These are phyloP conservation scores for Saturnia japonica DNA, from an alignment of 2,888 invertebrate species.

Conservation along the genomic window DNA sequence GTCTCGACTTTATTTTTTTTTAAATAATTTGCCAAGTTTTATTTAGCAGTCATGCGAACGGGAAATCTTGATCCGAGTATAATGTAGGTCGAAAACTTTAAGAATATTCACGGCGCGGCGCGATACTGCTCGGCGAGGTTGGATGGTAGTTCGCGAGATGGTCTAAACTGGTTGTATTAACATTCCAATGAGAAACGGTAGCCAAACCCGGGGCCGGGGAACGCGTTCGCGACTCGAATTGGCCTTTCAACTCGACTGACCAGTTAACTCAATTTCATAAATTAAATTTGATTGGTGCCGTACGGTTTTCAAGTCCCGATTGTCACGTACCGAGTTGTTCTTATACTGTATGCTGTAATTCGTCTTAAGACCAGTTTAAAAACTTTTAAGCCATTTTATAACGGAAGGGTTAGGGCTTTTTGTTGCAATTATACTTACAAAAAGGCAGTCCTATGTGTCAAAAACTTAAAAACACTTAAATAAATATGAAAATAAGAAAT, in stretches of 20 bases:
- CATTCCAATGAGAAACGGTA: constrained; percentile 6
- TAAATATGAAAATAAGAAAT: too few relatives aligned
- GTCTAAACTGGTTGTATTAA: constrained; percentile 9
- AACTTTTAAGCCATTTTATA: not conserved
- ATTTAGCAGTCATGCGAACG: not conserved
- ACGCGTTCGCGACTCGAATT: constrained; percentile 5
- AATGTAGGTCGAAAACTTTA: not conserved
- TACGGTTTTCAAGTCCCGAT: not conserved
- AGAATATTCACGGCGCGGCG: not conserved
- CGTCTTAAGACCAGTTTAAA: not conserved
- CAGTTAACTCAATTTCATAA: constrained; percentile 10
- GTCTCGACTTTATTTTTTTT: too few relatives aligned
- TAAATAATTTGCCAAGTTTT: not conserved
- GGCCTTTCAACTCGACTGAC: constrained; percentile 14
- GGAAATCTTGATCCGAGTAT: not conserved
- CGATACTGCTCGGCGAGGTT: not conserved
- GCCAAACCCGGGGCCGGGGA: not conserved
- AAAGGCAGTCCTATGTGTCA: too few relatives aligned
- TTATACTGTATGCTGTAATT: not conserved
- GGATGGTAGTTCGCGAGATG: not conserved
- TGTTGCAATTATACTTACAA: not conserved
- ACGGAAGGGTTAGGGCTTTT: not conserved
- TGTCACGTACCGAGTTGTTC: not conserved
- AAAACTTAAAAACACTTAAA: too few relatives aligned
- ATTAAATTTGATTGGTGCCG: constrained; percentile 6